These are phyloP conservation scores for Characodon lateralis DNA, from an alignment of 2,797 vertebrate genomes.

Conservation along the genomic window DNA sequence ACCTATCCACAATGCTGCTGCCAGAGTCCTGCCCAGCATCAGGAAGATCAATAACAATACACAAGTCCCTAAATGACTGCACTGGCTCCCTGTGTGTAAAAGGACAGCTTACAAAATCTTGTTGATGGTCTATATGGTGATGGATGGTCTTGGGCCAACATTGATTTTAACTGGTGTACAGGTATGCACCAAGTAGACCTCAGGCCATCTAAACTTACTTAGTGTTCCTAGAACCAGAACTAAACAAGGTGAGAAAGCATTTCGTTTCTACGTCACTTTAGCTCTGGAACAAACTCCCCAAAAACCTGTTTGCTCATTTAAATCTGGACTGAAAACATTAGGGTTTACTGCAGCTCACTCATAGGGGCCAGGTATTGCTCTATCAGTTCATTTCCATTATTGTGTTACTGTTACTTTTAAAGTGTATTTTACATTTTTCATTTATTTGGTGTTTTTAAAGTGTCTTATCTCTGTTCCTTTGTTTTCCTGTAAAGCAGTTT, in stretches of 20 bases:
- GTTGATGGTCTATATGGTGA: not conserved
- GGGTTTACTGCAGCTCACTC: no score
- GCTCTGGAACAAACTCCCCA: no score
- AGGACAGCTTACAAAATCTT: not conserved
- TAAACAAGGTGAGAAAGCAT: no score
- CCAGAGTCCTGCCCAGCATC: not conserved
- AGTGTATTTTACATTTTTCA: not conserved
- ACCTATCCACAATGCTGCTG: not conserved
- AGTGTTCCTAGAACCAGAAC: no score
- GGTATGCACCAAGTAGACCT: no score
- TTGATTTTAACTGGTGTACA: no score
- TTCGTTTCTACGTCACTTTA: no score
- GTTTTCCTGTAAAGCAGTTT: not conserved
- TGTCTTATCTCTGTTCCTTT: not conserved
- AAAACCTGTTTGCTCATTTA: no score
- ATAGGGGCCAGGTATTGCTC: no score
- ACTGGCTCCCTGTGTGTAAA: not conserved
- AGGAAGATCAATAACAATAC: not conserved
- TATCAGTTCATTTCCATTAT: no score
- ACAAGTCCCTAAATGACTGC: not conserved
- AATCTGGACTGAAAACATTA: no score
- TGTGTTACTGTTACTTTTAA: not conserved
- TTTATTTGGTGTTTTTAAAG: not conserved
- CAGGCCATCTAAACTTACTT: no score
- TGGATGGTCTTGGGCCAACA: not conserved